A percentile compares a stretch with the other conserved stretches of the same genome.
These are phyloP conservation scores for Sciurus vulgaris DNA, from an alignment of 2,797 vertebrate genomes.

Conservation along the genomic window DNA sequence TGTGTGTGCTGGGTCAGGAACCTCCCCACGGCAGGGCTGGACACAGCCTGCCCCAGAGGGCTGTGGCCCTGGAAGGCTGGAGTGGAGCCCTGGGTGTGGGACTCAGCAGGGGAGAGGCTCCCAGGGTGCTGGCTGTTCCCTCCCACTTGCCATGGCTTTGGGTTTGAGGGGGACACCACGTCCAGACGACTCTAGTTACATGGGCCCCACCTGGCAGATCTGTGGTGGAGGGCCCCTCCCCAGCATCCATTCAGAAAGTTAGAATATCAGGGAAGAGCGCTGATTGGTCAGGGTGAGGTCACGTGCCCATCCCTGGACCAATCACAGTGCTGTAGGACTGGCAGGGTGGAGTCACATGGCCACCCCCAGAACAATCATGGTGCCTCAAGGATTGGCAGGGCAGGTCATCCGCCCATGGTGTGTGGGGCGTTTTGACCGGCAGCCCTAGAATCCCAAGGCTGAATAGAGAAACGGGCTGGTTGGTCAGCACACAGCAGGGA, in stretches of 20 bases:
- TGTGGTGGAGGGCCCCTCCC: background rate
- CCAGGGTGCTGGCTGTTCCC: background rate
- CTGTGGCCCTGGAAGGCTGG: rapidly evolving
- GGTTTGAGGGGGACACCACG: background rate
- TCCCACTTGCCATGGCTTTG: background rate
- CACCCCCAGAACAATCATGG: rapidly evolving
- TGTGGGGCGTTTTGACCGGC: background rate
- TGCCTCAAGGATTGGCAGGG: background rate
- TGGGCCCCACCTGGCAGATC: background rate
- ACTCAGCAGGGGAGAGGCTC: background rate
- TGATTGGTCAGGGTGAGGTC: background rate
- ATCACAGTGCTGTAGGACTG: background rate
- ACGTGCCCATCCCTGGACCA: background rate
- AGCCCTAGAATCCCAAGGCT: background rate
- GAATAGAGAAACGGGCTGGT: background rate
- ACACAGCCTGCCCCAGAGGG: rapidly evolving
- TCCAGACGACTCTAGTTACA: background rate
- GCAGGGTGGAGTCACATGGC: background rate
- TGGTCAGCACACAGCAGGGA: background rate
- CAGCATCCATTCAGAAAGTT: background rate
- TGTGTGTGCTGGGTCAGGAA: rapidly evolving
- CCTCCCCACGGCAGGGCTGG: background rate
- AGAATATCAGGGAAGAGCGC: background rate
- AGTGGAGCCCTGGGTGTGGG: too few species aligned
- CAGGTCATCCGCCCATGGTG: background rate